Evolutionary conservation across 2,113 vertebrate genomes (phyloP), one percentile per base, ranked within the genome.

Genomic region (Microcebus murinus): DNA sequence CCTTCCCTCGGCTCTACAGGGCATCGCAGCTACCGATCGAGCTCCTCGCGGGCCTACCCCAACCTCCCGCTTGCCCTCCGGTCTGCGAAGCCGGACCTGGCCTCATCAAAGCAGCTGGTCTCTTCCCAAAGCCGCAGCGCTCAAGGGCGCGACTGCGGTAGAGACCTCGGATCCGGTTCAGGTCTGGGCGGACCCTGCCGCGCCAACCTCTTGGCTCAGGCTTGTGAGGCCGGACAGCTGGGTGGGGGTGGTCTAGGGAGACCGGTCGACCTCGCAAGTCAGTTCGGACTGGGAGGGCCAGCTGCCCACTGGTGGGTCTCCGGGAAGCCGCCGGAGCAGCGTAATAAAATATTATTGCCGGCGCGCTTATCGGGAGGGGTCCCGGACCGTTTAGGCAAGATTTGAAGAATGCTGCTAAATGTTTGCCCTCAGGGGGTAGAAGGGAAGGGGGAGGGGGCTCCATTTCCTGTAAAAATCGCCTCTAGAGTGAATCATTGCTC

Each of bases 401-500:
- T 96, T 79, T 61, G 88, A 95, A 97, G 95, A 90, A 90, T 15
- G 86, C 90, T 87, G 95, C 86, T 97, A 96, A 96, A 79, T 84
- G 92, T 96, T 97, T 97, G 77, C 76, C 90, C 93, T 98, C 63
- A 14, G 92, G 87, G 92, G 93, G 61, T 48, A 67, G 59, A 61
- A 42, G 45, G 48, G 39, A 68, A 87, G 70, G 25, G 93, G 91
- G 90, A 86, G 96, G 95, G 23, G 93, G 92, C 93, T 90, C 88
- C 92, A 63, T 96, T 97, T 96, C 93, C 96, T 1, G 10, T 71
- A 91, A 95, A 98, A 96, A 74, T 34, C 48, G 85, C 96, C 12
- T 8, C 63, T 52, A 88, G 96, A 85, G 86, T 95, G 97, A 95
- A 96, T 95, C 94, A 68, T 95, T 92, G 97, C 91, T 96, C 96